Evolutionary conservation across 2,797 vertebrate genomes (phyloP).

Genomic region (Liasis olivaceus): DNA sequence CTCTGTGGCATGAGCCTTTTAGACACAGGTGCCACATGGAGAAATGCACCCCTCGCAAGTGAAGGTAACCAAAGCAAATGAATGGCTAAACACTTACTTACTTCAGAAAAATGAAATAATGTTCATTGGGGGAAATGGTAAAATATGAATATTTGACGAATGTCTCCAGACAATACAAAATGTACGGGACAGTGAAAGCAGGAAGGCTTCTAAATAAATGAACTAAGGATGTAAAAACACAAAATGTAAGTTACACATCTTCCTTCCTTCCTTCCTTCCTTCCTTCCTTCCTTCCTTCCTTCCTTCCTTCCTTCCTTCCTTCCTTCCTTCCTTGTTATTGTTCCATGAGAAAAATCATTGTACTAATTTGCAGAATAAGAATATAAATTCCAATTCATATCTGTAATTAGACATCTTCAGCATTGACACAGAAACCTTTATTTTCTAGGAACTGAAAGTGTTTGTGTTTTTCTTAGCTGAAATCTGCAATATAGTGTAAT

Average conservation of each 20-base stretch:
- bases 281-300: neutral
- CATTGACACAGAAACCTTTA: neutral
- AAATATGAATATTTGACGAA: neutral
- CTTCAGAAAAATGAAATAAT: constrained; percentile 6
- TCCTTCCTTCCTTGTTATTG: neutral
- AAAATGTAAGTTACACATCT: neutral
- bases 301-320: neutral
- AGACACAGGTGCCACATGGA: neutral
- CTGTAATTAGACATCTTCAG: neutral
- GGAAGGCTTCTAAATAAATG: neutral
- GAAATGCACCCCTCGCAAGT: neutral
- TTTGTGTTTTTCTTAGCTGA: neutral
- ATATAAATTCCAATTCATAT: neutral
- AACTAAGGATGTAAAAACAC: neutral
- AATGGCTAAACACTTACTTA: neutral
- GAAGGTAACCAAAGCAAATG: constrained; percentile 9
- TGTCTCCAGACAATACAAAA: neutral
- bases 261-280: neutral
- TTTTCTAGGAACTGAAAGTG: neutral
- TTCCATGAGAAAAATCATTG: neutral
- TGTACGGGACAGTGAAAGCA: neutral
- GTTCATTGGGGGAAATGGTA: neutral
- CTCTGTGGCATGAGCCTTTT: constrained; percentile 12
- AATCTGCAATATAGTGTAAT: neutral
- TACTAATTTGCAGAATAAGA: neutral